Evolutionary conservation across 2,113 vertebrate genomes (phyloP), one percentile per base, ranked within the genome.

Genomic region (Odocoileus virginianus): DNA sequence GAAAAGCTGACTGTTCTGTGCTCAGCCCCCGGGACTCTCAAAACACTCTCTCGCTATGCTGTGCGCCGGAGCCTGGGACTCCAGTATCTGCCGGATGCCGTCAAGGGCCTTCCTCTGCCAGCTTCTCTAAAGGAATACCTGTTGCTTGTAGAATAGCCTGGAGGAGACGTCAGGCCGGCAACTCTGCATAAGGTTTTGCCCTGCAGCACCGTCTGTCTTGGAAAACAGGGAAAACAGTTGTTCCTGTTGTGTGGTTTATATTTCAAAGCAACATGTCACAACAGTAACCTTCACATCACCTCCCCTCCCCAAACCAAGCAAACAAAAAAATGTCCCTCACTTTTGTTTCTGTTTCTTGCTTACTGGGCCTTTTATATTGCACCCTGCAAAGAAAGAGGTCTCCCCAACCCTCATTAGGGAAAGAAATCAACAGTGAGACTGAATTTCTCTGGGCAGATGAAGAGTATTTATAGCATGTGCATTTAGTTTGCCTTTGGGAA

Each of bases 41-140:
- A 99, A 97, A 99, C 99, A 1, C 98, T 99, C 50, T 98, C 99
- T 0, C 99, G 99, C 12, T 99, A 99, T 1, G 99, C 99, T 0
- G 99, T 99, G 15, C 99, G 99, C 40, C 98, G 98, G 74, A 99
- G 99, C 98, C 99, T 99, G 0, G 99, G 99, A 0, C 99, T 99
- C 43, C 99, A 99, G 92, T 99, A 99, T 97, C 98, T 99, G 30
- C 99, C 99, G 0, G 98, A 99, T 19, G 99, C 99, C 0, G 99
- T 99, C 92, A 99, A 99, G 98, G 99, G 99, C 95, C 99, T 99
- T 67, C 99, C 99, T 3, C 96, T 99, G 98, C 99, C 99, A 6
- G 99, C 99, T 84, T 99, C 99, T 23, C 98, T 99, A 97, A 99
- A 99, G 99, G 99, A 99, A 3, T 99, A 99, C 91, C 91, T 99